Evolutionary conservation across 2,888 invertebrate genomes (phyloP), one percentile per base, ranked within the genome.

Genomic region (Allacma fusca): DNA sequence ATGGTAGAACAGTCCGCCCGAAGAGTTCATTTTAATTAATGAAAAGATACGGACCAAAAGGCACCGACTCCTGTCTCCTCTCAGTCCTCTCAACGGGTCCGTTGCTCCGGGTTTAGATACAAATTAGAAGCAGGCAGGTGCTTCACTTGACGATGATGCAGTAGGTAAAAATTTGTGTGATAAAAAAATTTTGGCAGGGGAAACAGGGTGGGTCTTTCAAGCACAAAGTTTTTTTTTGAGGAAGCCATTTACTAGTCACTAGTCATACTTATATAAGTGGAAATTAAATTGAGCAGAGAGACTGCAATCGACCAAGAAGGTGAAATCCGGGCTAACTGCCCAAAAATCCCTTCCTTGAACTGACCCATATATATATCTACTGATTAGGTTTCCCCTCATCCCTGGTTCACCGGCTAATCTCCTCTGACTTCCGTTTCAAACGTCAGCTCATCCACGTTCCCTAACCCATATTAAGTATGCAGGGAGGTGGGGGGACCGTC

Each of bases 231-330:
- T 72, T 65, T 29, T 26, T 65, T 62, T 16, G 50, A 50, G n/a
- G 1, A n/a, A 19, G 50, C 19, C 28, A 23, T 7, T 26, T 12
- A 23, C 28, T 2, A 16, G 16, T 26, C 26, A 23, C 28, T 2
- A 16, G 16, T 57, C 19, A 16, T 57, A 28, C 62, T 21, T 21
- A 13, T 62, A 7, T 34, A n/a, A 2, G n/a, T 59, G n/a, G 28
- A 59, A 40, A 73, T 73, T 73, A 59, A 73, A 73, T 73, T 73
- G 73, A 73, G 73, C 73, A 59, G 44, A 71, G 21, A 34, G 73
- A 40, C 73, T 73, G 73, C 40, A 73, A 73, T 73, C 24, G 73
- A 73, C 26, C 73, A 62, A 13, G 40, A 62, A 73, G 40, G 40
- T 62, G 70, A 70, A 34, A 70, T 50, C n/a, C 70, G 50, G 50